Percentiles rank a stretch among this genome's conserved stretches.
phyloP scores from a whole-genome alignment of 2,888 invertebrate species.

The Ligdia adustata region DNA sequence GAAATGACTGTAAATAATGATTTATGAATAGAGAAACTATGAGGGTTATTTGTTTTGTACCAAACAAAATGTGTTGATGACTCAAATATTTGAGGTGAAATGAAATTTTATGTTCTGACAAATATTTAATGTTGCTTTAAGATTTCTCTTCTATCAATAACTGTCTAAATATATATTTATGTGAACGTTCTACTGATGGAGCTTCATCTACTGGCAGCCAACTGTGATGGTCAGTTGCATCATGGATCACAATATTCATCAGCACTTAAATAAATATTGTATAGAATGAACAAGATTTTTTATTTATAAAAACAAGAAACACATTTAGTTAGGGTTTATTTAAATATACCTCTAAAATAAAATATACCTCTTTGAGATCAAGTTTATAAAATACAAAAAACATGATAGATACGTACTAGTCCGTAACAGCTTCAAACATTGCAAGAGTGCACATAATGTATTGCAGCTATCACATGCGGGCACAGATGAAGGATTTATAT shows the following conservation, averaged over 20 bases:
- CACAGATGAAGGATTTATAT: too few relatives aligned
- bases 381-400: slow-evolving; percentile 9
- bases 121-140: slow-evolving; percentile 31
- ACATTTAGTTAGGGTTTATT: too few relatives aligned
- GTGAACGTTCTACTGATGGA: slow-evolving; percentile 22
- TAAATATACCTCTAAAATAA: too few relatives aligned
- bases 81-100: slow-evolving; percentile 45
- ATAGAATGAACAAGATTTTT: slow-evolving; percentile 43
- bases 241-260: slow-evolving; percentile 61
- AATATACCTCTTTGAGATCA: slow-evolving; percentile 11
- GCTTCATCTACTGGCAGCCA: slow-evolving; percentile 46
- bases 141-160: slow-evolving; percentile 24
- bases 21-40: slow-evolving; percentile 53
- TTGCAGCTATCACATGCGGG: too few relatives aligned
- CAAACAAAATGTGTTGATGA: slow-evolving; percentile 52
- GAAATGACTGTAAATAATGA: slow-evolving; percentile 59
- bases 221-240: slow-evolving; percentile 63
- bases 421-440: not conserved
- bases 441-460: too few relatives aligned
- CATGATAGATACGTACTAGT: not conserved
- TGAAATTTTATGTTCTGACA: slow-evolving; percentile 43
- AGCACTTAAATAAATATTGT: slow-evolving; percentile 67
- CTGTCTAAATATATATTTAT: slow-evolving; percentile 10
- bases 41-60: slow-evolving; percentile 60
- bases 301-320: too few relatives aligned